A percentile compares a stretch with the other conserved stretches of the same genome.
phyloP scores from a whole-genome alignment of 2,888 invertebrate genomes.

The Onthophagus sagittarius region DNA sequence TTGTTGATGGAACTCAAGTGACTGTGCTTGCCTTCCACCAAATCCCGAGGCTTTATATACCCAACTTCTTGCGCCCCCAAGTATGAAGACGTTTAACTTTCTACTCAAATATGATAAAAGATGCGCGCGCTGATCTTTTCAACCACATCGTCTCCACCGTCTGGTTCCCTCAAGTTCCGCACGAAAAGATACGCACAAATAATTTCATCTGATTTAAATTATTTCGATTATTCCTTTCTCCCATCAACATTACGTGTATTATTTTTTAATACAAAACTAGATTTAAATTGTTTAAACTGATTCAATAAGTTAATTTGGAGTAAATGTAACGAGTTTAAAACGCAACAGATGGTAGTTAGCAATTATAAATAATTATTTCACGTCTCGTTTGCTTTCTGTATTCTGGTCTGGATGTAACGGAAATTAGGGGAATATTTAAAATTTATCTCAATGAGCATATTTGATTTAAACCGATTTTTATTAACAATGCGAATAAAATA shows the following conservation, averaged over 20 bases:
- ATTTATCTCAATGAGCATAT: too few species aligned
- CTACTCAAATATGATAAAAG: conserved; percentile 22
- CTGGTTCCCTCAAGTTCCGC: conserved; percentile 1
- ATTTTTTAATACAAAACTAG: too few species aligned
- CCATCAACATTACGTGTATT: too few species aligned
- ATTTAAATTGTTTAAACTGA: too few species aligned
- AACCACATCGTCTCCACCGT: not conserved
- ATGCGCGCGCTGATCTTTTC: conserved; percentile 8
- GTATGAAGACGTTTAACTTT: conserved; percentile 24
- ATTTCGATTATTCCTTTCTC: not conserved
- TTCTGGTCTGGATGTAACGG: too few species aligned
- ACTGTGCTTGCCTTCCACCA: conserved; percentile 19
- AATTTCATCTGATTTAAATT: not conserved
- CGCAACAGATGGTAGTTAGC: not conserved
- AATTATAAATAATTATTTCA: too few species aligned
- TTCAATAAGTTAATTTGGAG: not conserved
- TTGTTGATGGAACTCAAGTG: conserved; percentile 26
- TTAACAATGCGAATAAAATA: too few species aligned
- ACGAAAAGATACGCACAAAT: conserved; percentile 21
- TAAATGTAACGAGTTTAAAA: not conserved
- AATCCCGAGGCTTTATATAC: conserved; percentile 19
- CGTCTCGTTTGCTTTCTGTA: too few species aligned
- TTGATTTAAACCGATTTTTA: too few species aligned
- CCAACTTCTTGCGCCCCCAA: conserved; percentile 19
- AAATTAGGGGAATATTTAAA: too few species aligned